Evolutionary conservation across 2,797 vertebrate species (phyloP), one percentile per base, ranked within the genome.

Genomic region (Malurus leucopterus): DNA sequence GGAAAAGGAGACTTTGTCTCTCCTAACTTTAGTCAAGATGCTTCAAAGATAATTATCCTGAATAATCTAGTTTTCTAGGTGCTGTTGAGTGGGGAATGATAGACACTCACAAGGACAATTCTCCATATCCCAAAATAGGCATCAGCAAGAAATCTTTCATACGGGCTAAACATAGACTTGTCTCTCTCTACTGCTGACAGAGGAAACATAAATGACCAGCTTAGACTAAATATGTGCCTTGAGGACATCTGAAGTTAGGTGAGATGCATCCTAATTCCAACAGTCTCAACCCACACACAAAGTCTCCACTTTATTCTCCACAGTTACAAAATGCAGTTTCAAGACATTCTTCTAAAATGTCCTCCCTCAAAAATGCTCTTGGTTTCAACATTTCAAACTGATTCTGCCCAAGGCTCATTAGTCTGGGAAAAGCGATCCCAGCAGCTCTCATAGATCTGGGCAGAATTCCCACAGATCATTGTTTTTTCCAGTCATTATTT

Each of bases 291-390:
- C 44, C 69, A 24, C 73, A 55, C 46, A 58, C 5, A 30, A 34
- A 83, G 40, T 85, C 69, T 68, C 34, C 26, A 24, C 62, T 90
- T 86, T 18, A 83, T 83, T 85, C 68, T 82, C 50, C 1, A 0
- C 50, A 74, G 65, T 80, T 83, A 63, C 44, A 94, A 93, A 93
- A 90, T 50, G 51, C 79, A 83, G 19, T 78, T 92, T 89, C 73
- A 90, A 88, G 89, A 70, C 70, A 92, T 93, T 94, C 67, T 78
- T 87, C 79, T 84, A 81, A 92, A 93, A 80, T 62, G 59, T 83
- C 27, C 76, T 91, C 63, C 93, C 92, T 93, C 91, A 93, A 95
- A 93, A 92, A 94, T 94, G 91, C 32, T 89, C 69, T 85, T 84
- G 79, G 44, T 94, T 94, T 93, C 93, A 93, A 90, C 78, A 94